Evolutionary conservation across 30 jellyfish, hydroid and myxozoan genomes (phyloP), one percentile per base, ranked within the genome.

Genomic region (Sanderia malayensis): DNA sequence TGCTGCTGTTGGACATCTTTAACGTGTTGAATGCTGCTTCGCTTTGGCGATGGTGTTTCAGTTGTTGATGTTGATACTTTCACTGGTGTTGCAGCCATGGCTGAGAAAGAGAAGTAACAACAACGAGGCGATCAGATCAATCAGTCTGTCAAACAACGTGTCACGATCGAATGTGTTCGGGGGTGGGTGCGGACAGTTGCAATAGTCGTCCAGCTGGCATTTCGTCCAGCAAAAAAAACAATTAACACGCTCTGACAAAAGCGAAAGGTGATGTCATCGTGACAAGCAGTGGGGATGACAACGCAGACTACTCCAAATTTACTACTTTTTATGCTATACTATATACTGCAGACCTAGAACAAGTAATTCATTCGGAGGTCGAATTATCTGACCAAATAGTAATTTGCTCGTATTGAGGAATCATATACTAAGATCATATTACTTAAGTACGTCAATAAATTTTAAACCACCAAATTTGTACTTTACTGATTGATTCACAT

Each of bases 1-100:
- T 23, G 71, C 60, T 46, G 86, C 64, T 77, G 89, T 55, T 71
- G 94, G 23, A 30, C 29, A 18, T 62, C 80, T 24, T 61, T 61
- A 18, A 4, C 60, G 24, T 49, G 11, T 9, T 49, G 64, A 49
- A 2, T 9, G 18, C 27, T 9, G 8, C 64, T 49, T 49, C 15
- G 8, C 8, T 41, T 41, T 15, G 64, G 24, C 64, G 64, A 9
- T 29, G 26, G 0, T 22, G 23, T 46, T 68, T 46, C 72, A 44
- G 52, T 31, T 80, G 19, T 2, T 23, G 65, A 22, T 26, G 25
- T 34, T 53, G 76, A 45, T 0, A 58, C 67, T 57, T 73, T 76
- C n/a, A n/a, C n/a, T n/a, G n/a, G n/a, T n/a, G 73, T 22, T 2
- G 88, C 44, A 10, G 80, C 80, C 80, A 61, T 76, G 7, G 73